Evolutionary conservation across 2,888 invertebrate genomes (phyloP).

Genomic region (Psylliodes chrysocephalus): DNA sequence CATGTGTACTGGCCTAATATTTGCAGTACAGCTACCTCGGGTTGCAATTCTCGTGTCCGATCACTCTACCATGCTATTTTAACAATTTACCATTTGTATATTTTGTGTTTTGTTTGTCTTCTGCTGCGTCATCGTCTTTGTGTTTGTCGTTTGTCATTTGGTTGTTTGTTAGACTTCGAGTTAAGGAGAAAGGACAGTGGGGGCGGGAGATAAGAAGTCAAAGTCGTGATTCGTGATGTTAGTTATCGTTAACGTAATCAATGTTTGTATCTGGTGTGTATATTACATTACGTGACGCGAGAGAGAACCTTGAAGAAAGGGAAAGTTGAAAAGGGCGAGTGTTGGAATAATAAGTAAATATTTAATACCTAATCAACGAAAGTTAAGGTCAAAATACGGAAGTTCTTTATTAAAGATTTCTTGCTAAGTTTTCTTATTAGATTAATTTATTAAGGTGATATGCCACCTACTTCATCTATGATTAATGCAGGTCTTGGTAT

Average conservation of each 20-base stretch:
- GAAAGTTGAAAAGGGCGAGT: conserved; percentile 1
- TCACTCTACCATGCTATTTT: not conserved
- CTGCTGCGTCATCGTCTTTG: conserved; percentile 22
- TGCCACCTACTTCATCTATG: too few species aligned
- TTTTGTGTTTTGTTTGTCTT: conserved; percentile 21
- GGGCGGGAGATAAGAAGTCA: not conserved
- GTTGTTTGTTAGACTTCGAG: conserved; percentile 8
- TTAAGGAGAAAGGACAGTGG: not conserved
- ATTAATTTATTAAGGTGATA: too few species aligned
- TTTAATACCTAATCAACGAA: too few species aligned
- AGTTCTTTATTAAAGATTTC: too few species aligned
- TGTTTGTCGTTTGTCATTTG: conserved; percentile 24
- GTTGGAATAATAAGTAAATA: too few species aligned
- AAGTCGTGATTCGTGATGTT: conserved; percentile 11
- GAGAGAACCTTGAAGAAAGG: not conserved
- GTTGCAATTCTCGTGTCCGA: conserved; percentile 16
- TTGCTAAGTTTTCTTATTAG: too few species aligned
- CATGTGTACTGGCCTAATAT: conserved; percentile 1
- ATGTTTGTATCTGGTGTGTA: conserved; percentile 3
- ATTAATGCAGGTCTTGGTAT: too few species aligned
- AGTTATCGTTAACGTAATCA: not conserved
- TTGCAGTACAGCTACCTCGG: not conserved
- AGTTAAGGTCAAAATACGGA: too few species aligned
- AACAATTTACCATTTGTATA: too few species aligned
- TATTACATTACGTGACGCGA: not conserved